Evolutionary conservation across 2,888 invertebrate genomes (phyloP).

Genomic region (Disparrhopalites patrizii): DNA sequence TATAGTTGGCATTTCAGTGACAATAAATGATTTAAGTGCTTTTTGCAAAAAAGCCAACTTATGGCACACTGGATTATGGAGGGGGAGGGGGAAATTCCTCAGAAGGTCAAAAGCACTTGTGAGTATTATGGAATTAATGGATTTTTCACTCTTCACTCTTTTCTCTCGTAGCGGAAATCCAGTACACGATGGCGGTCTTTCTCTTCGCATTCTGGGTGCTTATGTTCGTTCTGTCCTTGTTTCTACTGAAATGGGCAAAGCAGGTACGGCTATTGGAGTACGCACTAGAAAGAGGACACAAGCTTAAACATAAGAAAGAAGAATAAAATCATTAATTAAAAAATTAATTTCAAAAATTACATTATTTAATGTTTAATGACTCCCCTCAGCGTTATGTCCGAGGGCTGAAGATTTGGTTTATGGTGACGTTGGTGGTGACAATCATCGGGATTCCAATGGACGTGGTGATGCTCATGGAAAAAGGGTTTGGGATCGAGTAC

Average conservation of each 20-base stretch:
- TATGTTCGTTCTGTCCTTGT: constrained; percentile 2
- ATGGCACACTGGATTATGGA: too few relatives aligned
- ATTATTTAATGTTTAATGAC: too few relatives aligned
- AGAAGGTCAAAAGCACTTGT: too few relatives aligned
- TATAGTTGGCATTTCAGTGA: too few relatives aligned
- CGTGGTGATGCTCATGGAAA: not conserved
- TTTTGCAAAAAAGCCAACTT: too few relatives aligned
- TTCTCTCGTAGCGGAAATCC: not conserved
- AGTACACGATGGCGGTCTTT: not conserved
- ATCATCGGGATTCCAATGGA: not conserved
- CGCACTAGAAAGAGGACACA: not conserved
- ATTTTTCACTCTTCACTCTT: too few relatives aligned
- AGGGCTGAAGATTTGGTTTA: constrained; percentile 8
- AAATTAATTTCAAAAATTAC: not conserved
- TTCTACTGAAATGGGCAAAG: not conserved
- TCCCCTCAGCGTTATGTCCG: not conserved
- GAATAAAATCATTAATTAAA: not conserved
- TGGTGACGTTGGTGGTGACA: not conserved
- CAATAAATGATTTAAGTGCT: too few relatives aligned
- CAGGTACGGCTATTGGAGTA: too few relatives aligned
- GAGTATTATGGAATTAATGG: too few relatives aligned
- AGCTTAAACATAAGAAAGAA: not conserved
- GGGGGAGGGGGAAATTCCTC: too few relatives aligned
- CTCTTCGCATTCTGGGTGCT: constrained; percentile 9
- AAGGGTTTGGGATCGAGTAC: not conserved